Percentiles rank a stretch among this genome's conserved stretches.
phyloP scores from a whole-genome alignment of 1,140 invertebrate species.

The Frieseomelitta varia region DNA sequence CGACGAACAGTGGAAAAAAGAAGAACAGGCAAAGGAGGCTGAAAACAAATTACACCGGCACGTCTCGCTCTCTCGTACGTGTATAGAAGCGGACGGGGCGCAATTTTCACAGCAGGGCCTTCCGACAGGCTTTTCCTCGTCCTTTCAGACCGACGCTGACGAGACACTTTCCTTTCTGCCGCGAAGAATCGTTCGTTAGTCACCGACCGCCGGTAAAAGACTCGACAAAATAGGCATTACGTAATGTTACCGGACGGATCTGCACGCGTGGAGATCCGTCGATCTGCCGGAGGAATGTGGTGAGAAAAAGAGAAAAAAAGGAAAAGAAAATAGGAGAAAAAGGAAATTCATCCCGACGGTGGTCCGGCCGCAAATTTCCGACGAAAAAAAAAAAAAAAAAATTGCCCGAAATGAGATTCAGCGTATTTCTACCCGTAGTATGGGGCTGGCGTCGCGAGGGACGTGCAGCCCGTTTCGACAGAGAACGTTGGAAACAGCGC shows the following conservation, averaged over 20 bases:
- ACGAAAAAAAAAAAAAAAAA: constrained; percentile 9
- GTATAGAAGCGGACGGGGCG: constrained; percentile 32
- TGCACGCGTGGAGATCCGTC: not conserved
- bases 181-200: constrained; percentile 75
- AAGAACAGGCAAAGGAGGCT: constrained; percentile 59
- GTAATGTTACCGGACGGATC: constrained; percentile 34
- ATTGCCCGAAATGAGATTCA: constrained; percentile 43
- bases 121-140: constrained; percentile 67
- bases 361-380: constrained; percentile 45
- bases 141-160: constrained; percentile 68
- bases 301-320: not conserved
- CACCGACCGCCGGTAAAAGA: constrained; percentile 54
- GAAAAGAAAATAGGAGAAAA: not conserved
- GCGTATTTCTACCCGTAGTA: constrained; percentile 34
- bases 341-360: constrained; percentile 8
- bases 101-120: constrained; percentile 69
- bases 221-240: constrained; percentile 61
- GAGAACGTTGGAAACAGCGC: constrained; percentile 18
- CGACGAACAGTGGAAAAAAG: constrained; percentile 25
- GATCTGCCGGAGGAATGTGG: not conserved
- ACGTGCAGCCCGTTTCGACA: not conserved
- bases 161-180: constrained; percentile 74
- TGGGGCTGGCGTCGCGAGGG: not conserved
- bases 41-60: constrained; percentile 73
- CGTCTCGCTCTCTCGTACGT: constrained; percentile 30